A percentile compares a stretch with the other conserved stretches of the same genome.
Conservation (phyloP, 2,888 invertebrate genomes). For the Drosophila acutilabella region DNA sequence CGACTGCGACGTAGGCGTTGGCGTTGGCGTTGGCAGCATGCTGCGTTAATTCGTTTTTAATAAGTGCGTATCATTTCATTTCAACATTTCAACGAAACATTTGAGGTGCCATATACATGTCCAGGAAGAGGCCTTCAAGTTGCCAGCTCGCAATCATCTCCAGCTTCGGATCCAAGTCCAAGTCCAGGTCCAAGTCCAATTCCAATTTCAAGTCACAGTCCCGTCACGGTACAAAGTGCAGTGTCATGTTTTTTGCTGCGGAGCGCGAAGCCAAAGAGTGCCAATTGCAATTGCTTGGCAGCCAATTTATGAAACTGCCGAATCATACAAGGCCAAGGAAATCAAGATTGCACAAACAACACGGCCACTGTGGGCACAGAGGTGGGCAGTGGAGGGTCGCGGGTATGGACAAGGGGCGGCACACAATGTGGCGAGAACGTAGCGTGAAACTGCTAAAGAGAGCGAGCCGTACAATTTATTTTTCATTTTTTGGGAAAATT, state of each 20-base stretch:
- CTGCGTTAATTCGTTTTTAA: conserved; percentile 81
- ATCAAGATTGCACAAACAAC: conserved; percentile 73
- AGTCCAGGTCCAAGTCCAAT: conserved; percentile 45
- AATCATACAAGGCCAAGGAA: conserved; percentile 77
- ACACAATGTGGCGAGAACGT: conserved; percentile 41
- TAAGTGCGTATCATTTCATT: conserved; percentile 82
- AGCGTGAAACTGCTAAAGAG: conserved; percentile 69
- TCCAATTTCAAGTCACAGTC: conserved; percentile 25
- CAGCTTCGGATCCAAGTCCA: conserved; percentile 45
- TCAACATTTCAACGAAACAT: conserved; percentile 68
- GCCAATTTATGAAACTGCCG: conserved; percentile 82
- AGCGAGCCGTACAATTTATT: conserved; percentile 42
- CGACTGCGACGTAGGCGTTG: conserved; percentile 2
- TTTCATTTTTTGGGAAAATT: conserved; percentile 53
- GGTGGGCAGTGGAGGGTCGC: background rate
- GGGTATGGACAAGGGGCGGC: background rate
- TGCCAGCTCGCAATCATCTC: conserved; percentile 3
- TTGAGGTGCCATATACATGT: conserved; percentile 26
- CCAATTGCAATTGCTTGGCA: conserved; percentile 81
- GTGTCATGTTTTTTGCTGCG: conserved; percentile 59
- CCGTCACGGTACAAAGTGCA: conserved; percentile 46
- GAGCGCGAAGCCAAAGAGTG: conserved; percentile 69
- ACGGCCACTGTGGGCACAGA: background rate
- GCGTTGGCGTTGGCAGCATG: conserved; percentile 58
- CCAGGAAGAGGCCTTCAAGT: conserved; percentile 56